Conservation (phyloP, 2,113 vertebrate species). For the Vicugna pacos region DNA sequence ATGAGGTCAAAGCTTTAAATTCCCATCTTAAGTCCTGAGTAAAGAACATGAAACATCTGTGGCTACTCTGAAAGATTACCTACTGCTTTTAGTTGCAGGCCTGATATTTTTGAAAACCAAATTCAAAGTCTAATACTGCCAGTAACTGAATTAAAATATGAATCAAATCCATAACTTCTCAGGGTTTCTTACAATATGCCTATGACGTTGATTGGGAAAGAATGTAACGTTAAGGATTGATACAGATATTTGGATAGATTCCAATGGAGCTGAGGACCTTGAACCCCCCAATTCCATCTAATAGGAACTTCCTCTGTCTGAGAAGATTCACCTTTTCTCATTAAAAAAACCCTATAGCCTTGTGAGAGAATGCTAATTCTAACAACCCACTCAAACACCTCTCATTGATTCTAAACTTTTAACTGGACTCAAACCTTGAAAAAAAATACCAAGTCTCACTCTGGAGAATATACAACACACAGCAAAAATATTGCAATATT, state of each 20-base stretch:
- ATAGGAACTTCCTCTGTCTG: background rate
- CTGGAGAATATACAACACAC: background rate
- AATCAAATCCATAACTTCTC: background rate
- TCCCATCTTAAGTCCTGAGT: background rate
- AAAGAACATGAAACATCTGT: background rate
- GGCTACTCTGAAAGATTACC: background rate
- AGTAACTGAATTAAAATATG: slow-evolving; percentile 3
- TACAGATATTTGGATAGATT: background rate
- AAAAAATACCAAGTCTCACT: background rate
- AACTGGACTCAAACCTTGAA: background rate
- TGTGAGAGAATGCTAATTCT: background rate
- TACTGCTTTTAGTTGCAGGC: background rate
- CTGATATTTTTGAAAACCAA: slow-evolving; percentile 24
- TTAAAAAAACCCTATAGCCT: background rate
- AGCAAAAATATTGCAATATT: background rate
- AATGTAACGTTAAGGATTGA: background rate
- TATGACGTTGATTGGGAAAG: background rate
- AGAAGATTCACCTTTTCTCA: background rate
- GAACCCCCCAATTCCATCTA: background rate
- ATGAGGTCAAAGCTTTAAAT: background rate
- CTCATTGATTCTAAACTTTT: background rate
- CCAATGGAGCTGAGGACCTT: background rate
- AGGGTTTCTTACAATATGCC: background rate
- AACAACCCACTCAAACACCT: background rate
- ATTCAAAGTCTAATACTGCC: background rate